These are phyloP conservation scores for Nymphalis c-album DNA, from an alignment of 2,888 invertebrate genomes.

Conservation along the genomic window DNA sequence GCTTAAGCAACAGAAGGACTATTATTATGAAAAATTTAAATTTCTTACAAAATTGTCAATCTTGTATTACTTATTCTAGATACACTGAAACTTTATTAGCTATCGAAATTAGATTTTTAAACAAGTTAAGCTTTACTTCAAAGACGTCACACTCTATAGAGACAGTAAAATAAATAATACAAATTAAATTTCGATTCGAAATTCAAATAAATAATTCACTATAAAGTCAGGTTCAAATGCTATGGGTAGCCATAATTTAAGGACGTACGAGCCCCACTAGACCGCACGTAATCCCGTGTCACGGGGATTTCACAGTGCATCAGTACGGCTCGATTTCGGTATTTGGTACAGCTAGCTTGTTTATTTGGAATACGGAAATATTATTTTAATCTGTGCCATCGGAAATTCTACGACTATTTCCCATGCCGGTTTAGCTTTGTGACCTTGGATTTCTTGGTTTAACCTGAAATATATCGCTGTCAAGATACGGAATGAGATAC, in stretches of 20 bases:
- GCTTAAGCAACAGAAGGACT: too few relatives aligned
- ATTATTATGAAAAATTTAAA: too few relatives aligned
- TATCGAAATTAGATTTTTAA: too few relatives aligned
- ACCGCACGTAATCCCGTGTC: conserved; percentile 30
- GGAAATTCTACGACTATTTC: neutral
- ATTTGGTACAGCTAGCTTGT: conserved; percentile 5
- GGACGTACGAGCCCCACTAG: conserved; percentile 24
- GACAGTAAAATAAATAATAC: too few relatives aligned
- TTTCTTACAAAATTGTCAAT: too few relatives aligned
- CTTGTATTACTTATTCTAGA: too few relatives aligned
- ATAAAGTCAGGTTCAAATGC: conserved; percentile 24
- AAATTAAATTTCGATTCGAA: neutral
- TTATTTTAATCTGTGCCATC: conserved; percentile 4
- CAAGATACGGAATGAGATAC: conserved; percentile 16
- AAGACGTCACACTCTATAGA: too few relatives aligned
- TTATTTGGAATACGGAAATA: conserved; percentile 4
- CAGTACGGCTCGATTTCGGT: conserved; percentile 12
- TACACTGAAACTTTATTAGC: too few relatives aligned
- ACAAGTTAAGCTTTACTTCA: too few relatives aligned
- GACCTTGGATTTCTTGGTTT: conserved; percentile 1
- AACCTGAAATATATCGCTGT: conserved; percentile 14
- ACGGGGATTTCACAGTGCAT: conserved; percentile 25
- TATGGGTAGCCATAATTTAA: conserved; percentile 23
- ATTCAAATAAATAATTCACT: neutral
- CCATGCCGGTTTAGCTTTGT: neutral